These are phyloP conservation scores for Brachyptera risi DNA, from an alignment of 2,888 invertebrate species.

Conservation along the genomic window DNA sequence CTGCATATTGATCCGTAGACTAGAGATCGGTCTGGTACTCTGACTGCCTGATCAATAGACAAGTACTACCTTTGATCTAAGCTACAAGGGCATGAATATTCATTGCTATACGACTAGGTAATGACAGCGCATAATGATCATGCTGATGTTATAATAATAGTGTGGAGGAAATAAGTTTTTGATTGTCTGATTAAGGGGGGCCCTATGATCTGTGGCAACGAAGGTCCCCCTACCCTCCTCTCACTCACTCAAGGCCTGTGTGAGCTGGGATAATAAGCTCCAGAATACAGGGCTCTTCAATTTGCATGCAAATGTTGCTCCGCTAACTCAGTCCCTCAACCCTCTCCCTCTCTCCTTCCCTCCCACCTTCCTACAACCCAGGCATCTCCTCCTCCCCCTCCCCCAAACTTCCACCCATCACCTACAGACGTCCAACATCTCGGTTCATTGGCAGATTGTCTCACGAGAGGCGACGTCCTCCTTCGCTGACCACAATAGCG, in stretches of 20 bases:
- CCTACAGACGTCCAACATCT: neutral
- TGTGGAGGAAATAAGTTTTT: conserved; percentile 3
- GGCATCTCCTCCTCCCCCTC: neutral
- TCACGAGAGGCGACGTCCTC: conserved; percentile 5
- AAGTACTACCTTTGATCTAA: conserved; percentile 7
- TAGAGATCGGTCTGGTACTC: neutral
- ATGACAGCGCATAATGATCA: too few relatives aligned
- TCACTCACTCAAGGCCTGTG: conserved; percentile 19
- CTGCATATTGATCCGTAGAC: too few relatives aligned
- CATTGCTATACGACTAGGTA: too few relatives aligned
- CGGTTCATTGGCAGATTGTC: conserved; percentile 13
- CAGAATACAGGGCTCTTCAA: conserved; percentile 33
- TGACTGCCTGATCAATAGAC: conserved; percentile 4
- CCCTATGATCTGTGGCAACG: conserved; percentile 13
- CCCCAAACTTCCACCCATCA: neutral
- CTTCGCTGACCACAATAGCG: conserved; percentile 11
- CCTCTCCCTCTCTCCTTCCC: neutral
- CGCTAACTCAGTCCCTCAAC: neutral
- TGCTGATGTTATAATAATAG: conserved; percentile 2
- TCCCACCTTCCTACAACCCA: neutral
- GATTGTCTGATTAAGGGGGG: conserved; percentile 4
- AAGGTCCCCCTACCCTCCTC: conserved; percentile 5
- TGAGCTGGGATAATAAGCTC: conserved; percentile 31
- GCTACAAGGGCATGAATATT: neutral
- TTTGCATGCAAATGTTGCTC: conserved; percentile 32